Base-by-base conservation (phyloP, 2,888 invertebrate species). In the Thumatha senex region DNA sequence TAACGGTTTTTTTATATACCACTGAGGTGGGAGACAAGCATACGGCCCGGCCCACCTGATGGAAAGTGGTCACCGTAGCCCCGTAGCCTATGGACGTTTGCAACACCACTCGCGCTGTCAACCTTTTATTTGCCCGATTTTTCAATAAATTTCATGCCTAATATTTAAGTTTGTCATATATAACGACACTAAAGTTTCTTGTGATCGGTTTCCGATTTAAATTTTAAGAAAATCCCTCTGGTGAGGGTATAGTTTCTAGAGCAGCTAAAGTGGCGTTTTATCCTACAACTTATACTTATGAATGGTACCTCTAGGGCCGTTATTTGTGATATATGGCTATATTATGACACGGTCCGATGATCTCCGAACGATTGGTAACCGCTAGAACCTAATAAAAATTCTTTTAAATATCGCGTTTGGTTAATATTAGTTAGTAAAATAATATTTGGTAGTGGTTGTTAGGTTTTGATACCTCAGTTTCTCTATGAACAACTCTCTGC, bases 251-350 rank as follows among this genome's bases (percentile, higher is more conserved):
- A 66, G 56, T 60, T 61, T 58, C 48, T 62, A 55, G 63, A 40
- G 56, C 58, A 54, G 54, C 54, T 56, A 69, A 66, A 67, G 59
- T 67, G 56, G 70, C 67, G 56, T 67, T 67, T 69, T 69, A 68
- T 70, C 68, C 67, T 64, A 60, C 68, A 62, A 67, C 68, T 77
- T 71, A 74, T 67, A 67, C 68, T 77, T 71, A 74, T 67, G 74
- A 76, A 80, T 72, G 67, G 76, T 62, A 72, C 79, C 78, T 54
- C 55, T 52, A 74, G 77, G 78, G 68, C 62, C 74, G 63, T 68
- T 79, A 69, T 69, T 55, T 48, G 56, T 76, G 74, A 78, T 78
- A 67, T 72, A 78, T 75, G 69, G 68, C 54, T 59, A 66, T 67
- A 75, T 74, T 71, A 70, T 59, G 50, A 62, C 56, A 67, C 51